Percentiles rank a stretch among this genome's conserved stretches.
Evolutionary conservation across 1,140 invertebrate species (phyloP).

Genomic region (Halesus radiatus): DNA sequence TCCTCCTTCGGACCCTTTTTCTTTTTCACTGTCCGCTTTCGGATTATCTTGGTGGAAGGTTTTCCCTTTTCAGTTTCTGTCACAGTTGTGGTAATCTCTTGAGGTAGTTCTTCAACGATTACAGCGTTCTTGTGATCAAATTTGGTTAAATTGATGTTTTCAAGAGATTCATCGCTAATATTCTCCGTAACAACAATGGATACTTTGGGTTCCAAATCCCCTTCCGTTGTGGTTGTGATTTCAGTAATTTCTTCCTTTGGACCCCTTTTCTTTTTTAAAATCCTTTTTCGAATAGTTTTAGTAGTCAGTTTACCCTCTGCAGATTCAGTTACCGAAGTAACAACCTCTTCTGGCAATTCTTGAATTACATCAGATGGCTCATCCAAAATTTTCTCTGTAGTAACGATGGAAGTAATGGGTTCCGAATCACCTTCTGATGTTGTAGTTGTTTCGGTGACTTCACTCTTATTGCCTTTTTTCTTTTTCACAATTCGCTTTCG

Average conservation of each 20-base stretch:
- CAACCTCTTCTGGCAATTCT: slow-evolving; percentile 57
- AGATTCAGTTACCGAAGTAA: slow-evolving; percentile 47
- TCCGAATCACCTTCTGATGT: slow-evolving; percentile 63
- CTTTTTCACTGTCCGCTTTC: slow-evolving; percentile 60
- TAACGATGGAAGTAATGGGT: slow-evolving; percentile 58
- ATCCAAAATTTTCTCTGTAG: neutral
- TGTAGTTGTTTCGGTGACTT: slow-evolving; percentile 57
- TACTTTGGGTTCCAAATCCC: neutral
- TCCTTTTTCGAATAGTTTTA: slow-evolving; percentile 44
- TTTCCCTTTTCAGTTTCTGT: slow-evolving; percentile 57
- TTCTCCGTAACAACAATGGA: neutral
- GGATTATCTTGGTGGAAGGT: slow-evolving; percentile 56
- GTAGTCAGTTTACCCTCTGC: slow-evolving; percentile 43
- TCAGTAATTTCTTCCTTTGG: slow-evolving; percentile 9
- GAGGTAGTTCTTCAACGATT: slow-evolving; percentile 50
- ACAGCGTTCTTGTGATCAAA: neutral
- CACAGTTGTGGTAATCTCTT: slow-evolving; percentile 56
- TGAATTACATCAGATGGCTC: neutral
- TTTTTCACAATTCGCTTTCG: slow-evolving; percentile 59
- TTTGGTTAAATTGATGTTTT: neutral
- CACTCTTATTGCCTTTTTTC: slow-evolving; percentile 49
- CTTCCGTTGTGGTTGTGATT: neutral
- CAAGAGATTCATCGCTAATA: neutral
- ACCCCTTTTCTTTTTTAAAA: neutral
- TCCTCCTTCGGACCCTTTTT: slow-evolving; percentile 60